Conservation (phyloP, 2,888 invertebrate species). For the Drosophila niveifrons region DNA sequence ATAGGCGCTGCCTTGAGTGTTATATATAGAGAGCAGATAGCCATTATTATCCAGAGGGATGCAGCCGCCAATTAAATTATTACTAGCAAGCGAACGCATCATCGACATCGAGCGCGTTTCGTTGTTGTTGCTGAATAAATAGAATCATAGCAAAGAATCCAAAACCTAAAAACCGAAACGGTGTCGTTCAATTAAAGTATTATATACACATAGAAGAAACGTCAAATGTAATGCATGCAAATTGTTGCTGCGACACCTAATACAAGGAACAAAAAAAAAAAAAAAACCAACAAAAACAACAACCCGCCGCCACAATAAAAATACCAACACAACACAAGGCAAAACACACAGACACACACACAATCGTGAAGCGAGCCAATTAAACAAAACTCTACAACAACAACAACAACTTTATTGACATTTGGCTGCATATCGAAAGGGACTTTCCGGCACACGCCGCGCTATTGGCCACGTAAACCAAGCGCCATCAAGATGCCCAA, state of each 20-base stretch:
- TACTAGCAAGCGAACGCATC: conserved; percentile 53
- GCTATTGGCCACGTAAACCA: conserved; percentile 52
- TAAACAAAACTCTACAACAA: conserved; percentile 1
- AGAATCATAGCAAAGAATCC: conserved; percentile 35
- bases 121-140: conserved; percentile 62
- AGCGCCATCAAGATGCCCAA: conserved; percentile 83
- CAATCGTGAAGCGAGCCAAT: not conserved
- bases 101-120: conserved; percentile 60
- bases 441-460: conserved; percentile 14
- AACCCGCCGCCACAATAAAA: conserved; percentile 11
- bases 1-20: conserved; percentile 21
- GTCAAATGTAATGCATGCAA: conserved; percentile 52
- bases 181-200: conserved; percentile 23
- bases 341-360: conserved; percentile 13
- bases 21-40: not conserved
- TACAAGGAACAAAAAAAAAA: not conserved
- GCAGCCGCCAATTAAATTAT: conserved; percentile 62
- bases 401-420: conserved; percentile 14
- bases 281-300: not conserved
- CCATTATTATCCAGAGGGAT: conserved; percentile 43
- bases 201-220: conserved; percentile 9
- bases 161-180: not conserved
- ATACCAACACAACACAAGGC: conserved; percentile 11
- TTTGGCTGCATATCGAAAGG: conserved; percentile 8
- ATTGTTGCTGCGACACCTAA: conserved; percentile 42